Percentiles rank a stretch among this genome's conserved stretches.
These are phyloP conservation scores for Medauroidea extradentata DNA, from an alignment of 1,140 invertebrate species.

Conservation along the genomic window DNA sequence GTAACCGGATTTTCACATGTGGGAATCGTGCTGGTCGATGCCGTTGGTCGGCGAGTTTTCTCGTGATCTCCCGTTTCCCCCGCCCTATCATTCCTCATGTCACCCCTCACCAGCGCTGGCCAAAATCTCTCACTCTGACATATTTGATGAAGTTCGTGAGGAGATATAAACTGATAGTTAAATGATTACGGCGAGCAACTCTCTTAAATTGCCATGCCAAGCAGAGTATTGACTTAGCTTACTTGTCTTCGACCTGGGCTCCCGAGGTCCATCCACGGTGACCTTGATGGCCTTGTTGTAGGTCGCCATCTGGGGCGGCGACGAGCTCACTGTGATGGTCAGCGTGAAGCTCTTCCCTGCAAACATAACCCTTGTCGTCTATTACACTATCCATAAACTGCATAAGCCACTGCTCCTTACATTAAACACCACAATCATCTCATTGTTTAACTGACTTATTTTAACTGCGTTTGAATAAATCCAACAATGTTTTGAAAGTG, in stretches of 20 bases:
- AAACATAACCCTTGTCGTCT: neutral
- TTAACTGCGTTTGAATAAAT: neutral
- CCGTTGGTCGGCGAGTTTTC: too few relatives aligned
- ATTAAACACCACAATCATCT: neutral
- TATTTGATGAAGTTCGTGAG: too few relatives aligned
- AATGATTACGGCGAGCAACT: too few relatives aligned
- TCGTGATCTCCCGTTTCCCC: too few relatives aligned
- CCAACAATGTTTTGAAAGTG: too few relatives aligned
- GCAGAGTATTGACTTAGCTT: constrained; percentile 47
- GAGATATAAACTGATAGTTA: too few relatives aligned
- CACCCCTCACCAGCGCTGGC: too few relatives aligned
- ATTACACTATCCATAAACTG: neutral
- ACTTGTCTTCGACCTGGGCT: constrained; percentile 95
- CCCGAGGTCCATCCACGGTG: constrained; percentile 95
- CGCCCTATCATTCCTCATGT: too few relatives aligned
- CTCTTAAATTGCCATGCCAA: too few relatives aligned
- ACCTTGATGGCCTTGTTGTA: constrained; percentile 98
- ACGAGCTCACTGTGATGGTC: constrained; percentile 89
- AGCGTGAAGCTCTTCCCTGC: constrained; percentile 95
- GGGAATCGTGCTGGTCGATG: too few relatives aligned
- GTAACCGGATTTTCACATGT: too few relatives aligned
- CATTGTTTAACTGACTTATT: neutral
- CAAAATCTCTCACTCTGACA: too few relatives aligned
- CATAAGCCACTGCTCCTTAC: neutral
- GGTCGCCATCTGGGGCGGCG: constrained; percentile 89